Evolutionary conservation across 2,797 vertebrate genomes (phyloP), one percentile per base, ranked within the genome.

Genomic region (Tenualosa ilisha): DNA sequence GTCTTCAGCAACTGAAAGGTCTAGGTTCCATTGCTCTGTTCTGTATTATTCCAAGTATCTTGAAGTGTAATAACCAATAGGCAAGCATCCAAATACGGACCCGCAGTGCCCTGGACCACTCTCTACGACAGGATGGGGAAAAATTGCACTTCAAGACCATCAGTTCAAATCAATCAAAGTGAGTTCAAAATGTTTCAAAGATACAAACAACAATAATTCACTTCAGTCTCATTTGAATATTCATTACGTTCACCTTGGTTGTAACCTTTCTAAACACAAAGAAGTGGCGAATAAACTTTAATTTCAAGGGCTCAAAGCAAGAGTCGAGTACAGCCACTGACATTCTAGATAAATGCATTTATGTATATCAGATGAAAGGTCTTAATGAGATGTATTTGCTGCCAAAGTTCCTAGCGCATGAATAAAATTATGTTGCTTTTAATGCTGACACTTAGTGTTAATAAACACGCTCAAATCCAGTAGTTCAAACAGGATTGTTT

Each of bases 151-250:
- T 85, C 59, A 88, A 90, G 84, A 86, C 72, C 72, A 79, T 79
- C 40, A 84, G 86, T 88, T 83, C 7, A 65, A 88, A 89, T 85
- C 81, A 85, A 88, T 86, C 86, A 89, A 87, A 86, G 82, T 61
- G 86, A 83, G 87, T 90, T 89, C 88, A 90, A 90, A 86, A 84
- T 86, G 88, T 82, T 89, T 89, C 84, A 87, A 84, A 88, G 83
- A 88, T 81, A 87, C 82, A 89, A 90, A 90, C 87, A 89, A 89
- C 86, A 72, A 59, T 87, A 87, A 89, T 88, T 90, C 84, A 86
- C 86, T 89, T 88, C 84, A 82, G 84, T 87, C 75, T 88, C 86
- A 87, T 91, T 88, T 91, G 87, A 88, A 90, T 90, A 90, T 89
- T 89, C 88, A 91, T 89, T 88, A 88, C 7, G 4, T 46, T 84